phyloP scores from a whole-genome alignment of 92 coral and sea anemone genomes.

The Virgularia gustaviana region DNA sequence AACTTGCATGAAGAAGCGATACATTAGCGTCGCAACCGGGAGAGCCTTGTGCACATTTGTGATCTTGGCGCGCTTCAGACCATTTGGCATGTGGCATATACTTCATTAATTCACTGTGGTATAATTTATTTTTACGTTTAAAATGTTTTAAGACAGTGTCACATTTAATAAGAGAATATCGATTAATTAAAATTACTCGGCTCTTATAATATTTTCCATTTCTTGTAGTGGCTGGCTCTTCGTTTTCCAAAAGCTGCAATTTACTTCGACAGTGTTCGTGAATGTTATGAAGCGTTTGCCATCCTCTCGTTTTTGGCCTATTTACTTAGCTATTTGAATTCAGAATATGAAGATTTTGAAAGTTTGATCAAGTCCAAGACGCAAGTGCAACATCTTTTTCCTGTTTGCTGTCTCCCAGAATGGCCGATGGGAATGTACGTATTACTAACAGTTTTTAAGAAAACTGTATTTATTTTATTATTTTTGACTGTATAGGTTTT shows the following conservation, averaged over 20 bases:
- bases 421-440: slow-evolving; percentile 81
- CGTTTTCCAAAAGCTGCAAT: slow-evolving; percentile 88
- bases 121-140: too few species aligned
- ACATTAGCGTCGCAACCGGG: too few species aligned
- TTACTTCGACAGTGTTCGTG: slow-evolving; percentile 80
- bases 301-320: slow-evolving; percentile 79
- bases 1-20: too few species aligned
- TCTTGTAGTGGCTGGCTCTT: slow-evolving; percentile 79
- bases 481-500: background rate
- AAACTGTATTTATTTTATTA: background rate
- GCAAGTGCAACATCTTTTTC: slow-evolving; percentile 72
- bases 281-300: slow-evolving; percentile 87
- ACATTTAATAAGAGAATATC: too few species aligned
- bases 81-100: too few species aligned
- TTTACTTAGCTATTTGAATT: slow-evolving; percentile 63
- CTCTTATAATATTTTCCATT: background rate
- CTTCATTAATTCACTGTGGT: background rate
- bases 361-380: slow-evolving; percentile 59
- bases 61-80: too few species aligned
- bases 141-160: too few species aligned
- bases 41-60: too few species aligned
- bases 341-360: slow-evolving; percentile 65
- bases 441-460: background rate
- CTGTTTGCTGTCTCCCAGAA: slow-evolving; percentile 69
- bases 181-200: too few species aligned